Base-by-base conservation (phyloP, 2,888 invertebrate species). In the Lumbricus terrestris region DNA sequence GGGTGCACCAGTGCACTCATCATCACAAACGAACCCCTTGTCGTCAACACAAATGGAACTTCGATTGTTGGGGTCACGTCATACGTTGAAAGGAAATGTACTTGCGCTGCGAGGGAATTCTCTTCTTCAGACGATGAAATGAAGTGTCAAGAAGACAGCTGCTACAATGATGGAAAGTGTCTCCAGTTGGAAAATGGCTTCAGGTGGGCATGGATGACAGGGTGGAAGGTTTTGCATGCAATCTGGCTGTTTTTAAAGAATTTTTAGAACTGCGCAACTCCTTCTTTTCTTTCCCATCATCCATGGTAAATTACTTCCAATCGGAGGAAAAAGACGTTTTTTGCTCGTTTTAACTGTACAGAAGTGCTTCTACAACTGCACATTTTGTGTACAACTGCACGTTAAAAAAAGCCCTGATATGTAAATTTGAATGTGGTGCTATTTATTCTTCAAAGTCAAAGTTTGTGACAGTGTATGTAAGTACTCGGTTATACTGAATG, bases 1-100 rank as follows among this genome's bases (percentile, higher is more conserved):
- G 98, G 98, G 29, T 99, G 99, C 95, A 98, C 98, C 40, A 98
- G 98, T 95, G 96, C 97, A 34, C 96, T 98, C 92, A 97, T 97
- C n/a, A 92, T 94, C 29, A 92, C 89, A 42, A 92, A 90, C 38
- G 89, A 91, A 20, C 94, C 94, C 8, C 92, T 92, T 93, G 97
- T 98, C 96, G 98, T 99, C 1, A 98, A 99, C 95, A 97, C 99
- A 34, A 99, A 99, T 94, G 97, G 97, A 95, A 99, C 99, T 0
- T 97, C 99, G 0, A 96, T 99, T 91, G 99, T 99, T 40, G 99
- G 99, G 23, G 98, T 99, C 0, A 96, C 98, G 90, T 98, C 99
- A 18, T 85, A 89, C 33, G 69, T 38, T 16, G 82, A 90, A 47
- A 69, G 0, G 97, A 97, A 94, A 97, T 98, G 0, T 96, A 82